Evolutionary conservation across 2,797 vertebrate species (phyloP), one percentile per base, ranked within the genome.

Genomic region (Eutrigla gurnardus): DNA sequence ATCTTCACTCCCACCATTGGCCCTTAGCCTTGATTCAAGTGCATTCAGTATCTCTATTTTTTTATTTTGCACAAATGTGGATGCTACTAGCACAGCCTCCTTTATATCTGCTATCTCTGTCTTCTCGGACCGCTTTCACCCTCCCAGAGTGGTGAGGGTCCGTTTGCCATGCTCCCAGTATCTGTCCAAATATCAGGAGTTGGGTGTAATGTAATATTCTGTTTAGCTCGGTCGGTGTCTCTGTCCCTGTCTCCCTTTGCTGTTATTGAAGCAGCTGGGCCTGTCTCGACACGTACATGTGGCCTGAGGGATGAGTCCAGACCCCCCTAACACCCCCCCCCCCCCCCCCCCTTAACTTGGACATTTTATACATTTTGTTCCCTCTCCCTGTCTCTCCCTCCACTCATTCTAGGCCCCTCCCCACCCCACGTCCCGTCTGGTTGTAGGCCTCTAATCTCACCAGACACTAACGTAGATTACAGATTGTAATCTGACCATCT

Each of bases 401-500:
- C 37, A 36, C 67, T 74, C 65, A 54, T 80, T 58, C 50, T 72
- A 52, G 53, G 25, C 64, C 78, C 69, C 40, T 67, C 68, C 69
- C 61, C 15, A 17, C 36, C 73, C 52, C 14, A 5, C 54, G 73
- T 65, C 25, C 64, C 36, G 46, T 85, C 86, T 86, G 79, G 63
- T 72, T 78, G 59, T 58, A 69, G 52, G 49, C 25, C 39, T 86
- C 36, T 89, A 89, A 91, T 89, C 89, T 85, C 46, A 46, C 37
- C 63, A 76, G 60, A 87, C 40, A 64, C 77, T 62, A 73, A 86
- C 79, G 84, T 66, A 87, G 83, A 92, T 91, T 91, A 89, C 65
- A 76, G 75, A 59, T 32, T 70, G 46, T 91, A 89, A 92, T 91
- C 86, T 87, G 85, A 83, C 86, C 82, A 89, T 85, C 79, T 92